Base-by-base conservation (phyloP, 2,888 invertebrate genomes). In the Capitulum mitella region DNA sequence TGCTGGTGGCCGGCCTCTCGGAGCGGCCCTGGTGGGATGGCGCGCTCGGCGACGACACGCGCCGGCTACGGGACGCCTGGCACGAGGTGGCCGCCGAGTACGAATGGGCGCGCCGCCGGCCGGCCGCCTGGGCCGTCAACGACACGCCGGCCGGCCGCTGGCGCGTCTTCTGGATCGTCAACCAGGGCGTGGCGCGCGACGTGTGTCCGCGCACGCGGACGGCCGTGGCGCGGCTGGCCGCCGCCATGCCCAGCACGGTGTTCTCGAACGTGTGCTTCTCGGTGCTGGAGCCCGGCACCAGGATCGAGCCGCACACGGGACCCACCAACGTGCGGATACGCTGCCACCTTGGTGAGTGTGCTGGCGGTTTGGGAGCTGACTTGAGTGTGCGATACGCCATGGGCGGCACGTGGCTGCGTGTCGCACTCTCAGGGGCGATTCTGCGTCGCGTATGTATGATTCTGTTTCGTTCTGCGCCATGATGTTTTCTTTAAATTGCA, bases 231-330 rank as follows among this genome's bases (percentile, higher is more conserved):
- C 3, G 16, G 3, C 37, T 70, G 37, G 26, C 10, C 37, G 40
- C 26, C 22, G 70, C 22, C 22, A 40, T 70, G 40, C 40, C 19
- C 1, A 37, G n/a, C 70, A 70, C 70, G 3, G 70, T 70, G 2
- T 70, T 70, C 70, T 70, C 70, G 10, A 70, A 70, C 40, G 70
- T 70, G 70, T 70, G 70, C 70, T 70, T 70, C 40, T 70, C 70
- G 10, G 26, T 40, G 40, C 70, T 70, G 37, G 70, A 70, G 26
- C 70, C 70, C 37, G 70, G 70, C 40, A 40, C 70, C 6, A 19
- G 26, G 22, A 70, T 70, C 40, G 70, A 70, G 70, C 70, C 70
- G 1, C 40, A 70, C 40, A 37, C 19, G 8, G 70, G 70, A 1
- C 70, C 70, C 22, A 70, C 70, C 70, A 70, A 70, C 70, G 40